Evolutionary conservation across 2,888 invertebrate genomes (phyloP).

Genomic region (Plutella xylostella): DNA sequence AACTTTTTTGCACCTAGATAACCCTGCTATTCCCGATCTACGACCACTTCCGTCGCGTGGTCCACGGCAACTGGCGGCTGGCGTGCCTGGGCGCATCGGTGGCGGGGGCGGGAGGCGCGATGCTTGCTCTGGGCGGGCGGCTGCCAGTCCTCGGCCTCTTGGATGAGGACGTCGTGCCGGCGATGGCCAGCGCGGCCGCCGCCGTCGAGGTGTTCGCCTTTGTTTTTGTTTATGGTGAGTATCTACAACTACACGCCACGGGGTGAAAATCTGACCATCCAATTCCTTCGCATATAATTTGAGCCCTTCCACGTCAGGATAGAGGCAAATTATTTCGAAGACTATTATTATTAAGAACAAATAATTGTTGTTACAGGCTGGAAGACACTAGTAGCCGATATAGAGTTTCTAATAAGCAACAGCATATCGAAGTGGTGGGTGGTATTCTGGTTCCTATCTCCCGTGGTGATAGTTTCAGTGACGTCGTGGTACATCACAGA

Average conservation of each 20-base stretch:
- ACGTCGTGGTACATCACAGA: conserved; percentile 20
- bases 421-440: conserved; percentile 34
- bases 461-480: conserved; percentile 29
- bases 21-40: conserved; percentile 40
- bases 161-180: conserved; percentile 38
- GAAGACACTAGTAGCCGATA: conserved; percentile 41
- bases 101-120: conserved; percentile 26
- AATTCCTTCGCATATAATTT: no score
- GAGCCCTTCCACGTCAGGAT: no score
- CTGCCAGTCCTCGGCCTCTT: conserved; percentile 28
- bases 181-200: conserved; percentile 33
- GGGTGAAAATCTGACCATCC: no score
- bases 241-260: not conserved
- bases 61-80: conserved; percentile 39
- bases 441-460: conserved; percentile 39
- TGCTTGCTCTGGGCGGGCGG: conserved; percentile 29
- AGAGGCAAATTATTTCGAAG: no score
- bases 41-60: conserved; percentile 37
- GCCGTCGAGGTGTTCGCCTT: conserved; percentile 40
- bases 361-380: conserved; percentile 38
- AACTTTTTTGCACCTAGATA: conserved; percentile 30
- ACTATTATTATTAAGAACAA: no score
- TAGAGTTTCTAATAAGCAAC: conserved; percentile 41
- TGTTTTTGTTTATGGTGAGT: conserved; percentile 45
- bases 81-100: conserved; percentile 28